phyloP scores from a whole-genome alignment of 1,140 invertebrate species.

The Pissodes strobi region DNA sequence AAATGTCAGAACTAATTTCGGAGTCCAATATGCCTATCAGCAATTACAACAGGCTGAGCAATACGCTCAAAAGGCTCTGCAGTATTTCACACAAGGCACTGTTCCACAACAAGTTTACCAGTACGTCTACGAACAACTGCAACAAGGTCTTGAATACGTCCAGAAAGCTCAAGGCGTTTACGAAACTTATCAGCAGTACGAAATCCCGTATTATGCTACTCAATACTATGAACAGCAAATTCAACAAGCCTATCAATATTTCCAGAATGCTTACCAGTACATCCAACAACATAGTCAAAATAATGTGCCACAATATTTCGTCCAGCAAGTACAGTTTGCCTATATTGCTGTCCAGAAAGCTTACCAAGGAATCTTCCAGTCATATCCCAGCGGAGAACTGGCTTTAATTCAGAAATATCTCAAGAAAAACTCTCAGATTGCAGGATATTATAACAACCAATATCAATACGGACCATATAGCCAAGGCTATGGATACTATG shows the following conservation, averaged over 20 bases:
- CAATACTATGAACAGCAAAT: constrained; percentile 1
- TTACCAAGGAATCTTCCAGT: constrained; percentile 11
- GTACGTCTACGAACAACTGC: constrained; percentile 13
- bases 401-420: background rate
- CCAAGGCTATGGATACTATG: background rate
- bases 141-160: constrained; percentile 9
- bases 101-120: constrained; percentile 2
- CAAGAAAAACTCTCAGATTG: background rate
- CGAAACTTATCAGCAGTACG: background rate
- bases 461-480: constrained; percentile 2
- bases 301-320: background rate
- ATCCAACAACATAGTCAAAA: constrained; percentile 1
- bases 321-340: constrained; percentile 16
- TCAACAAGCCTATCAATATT: constrained; percentile 19
- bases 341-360: constrained; percentile 4
- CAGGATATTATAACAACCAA: background rate
- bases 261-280: constrained; percentile 20
- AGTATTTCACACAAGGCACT: background rate
- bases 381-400: too few relatives aligned
- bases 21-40: background rate
- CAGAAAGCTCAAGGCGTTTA: constrained; percentile 5
- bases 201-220: constrained; percentile 19
- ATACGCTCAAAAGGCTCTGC: constrained; percentile 11
- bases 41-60: constrained; percentile 11
- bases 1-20: constrained; percentile 3